phyloP scores from a whole-genome alignment of 37 sponge, comb jelly and placozoan species.

The Mnemiopsis leidyi region DNA sequence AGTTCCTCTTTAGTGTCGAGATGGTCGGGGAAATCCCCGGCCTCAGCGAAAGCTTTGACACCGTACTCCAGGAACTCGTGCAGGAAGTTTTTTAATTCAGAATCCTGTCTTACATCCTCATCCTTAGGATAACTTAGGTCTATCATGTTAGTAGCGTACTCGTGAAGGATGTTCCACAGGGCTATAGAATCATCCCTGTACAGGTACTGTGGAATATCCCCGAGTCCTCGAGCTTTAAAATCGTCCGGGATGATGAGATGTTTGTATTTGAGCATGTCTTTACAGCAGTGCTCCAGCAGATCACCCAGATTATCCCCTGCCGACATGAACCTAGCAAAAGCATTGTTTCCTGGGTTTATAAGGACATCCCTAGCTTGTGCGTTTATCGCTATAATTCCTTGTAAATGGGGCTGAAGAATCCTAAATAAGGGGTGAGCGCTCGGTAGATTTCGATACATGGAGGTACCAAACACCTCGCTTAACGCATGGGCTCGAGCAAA shows the following conservation, averaged over 20 bases:
- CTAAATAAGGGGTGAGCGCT: neutral
- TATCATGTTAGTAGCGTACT: constrained; percentile 1
- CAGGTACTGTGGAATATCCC: neutral
- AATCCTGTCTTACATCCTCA: neutral
- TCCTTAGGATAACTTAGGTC: neutral
- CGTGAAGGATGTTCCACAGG: constrained; percentile 16
- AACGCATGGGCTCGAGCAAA: constrained; percentile 21
- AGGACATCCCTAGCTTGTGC: neutral
- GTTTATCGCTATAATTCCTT: constrained; percentile 7
- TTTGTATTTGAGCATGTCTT: neutral
- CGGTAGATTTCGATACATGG: constrained; percentile 17
- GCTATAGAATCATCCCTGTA: constrained; percentile 1
- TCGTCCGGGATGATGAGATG: neutral
- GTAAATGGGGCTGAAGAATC: neutral
- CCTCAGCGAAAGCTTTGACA: neutral
- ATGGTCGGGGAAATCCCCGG: neutral
- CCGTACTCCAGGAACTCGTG: neutral
- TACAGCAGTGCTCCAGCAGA: neutral
- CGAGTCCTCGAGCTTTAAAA: neutral
- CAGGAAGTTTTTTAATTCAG: neutral
- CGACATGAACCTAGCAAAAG: constrained; percentile 23
- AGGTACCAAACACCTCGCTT: neutral
- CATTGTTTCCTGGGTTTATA: constrained; percentile 5
- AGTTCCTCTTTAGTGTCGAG: neutral
- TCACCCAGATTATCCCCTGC: neutral